Conservation (phyloP, 2,888 invertebrate species). For the Venustoraphidia nigricollis region DNA sequence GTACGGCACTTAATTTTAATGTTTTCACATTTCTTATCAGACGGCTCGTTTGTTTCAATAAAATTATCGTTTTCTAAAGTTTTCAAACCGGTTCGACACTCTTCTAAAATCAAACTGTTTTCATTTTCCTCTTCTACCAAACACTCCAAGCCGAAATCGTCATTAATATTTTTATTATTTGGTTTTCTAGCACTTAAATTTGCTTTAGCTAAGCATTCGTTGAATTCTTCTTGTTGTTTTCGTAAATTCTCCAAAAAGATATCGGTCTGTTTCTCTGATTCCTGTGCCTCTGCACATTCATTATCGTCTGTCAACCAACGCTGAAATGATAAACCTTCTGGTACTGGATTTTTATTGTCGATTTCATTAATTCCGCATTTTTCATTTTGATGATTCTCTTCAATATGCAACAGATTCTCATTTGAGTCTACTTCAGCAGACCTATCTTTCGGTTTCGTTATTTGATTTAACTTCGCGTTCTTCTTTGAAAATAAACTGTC, state of each 20-base stretch:
- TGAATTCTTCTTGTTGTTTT: constrained; percentile 11
- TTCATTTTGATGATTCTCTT: constrained; percentile 7
- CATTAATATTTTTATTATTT: background rate
- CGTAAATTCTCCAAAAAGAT: constrained; percentile 10
- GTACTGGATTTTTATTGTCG: too few species aligned
- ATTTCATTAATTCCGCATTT: too few species aligned
- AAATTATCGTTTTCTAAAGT: background rate
- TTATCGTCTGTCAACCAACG: constrained; percentile 14
- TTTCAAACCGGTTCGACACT: background rate
- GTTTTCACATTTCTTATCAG: background rate
- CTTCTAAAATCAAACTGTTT: too few species aligned
- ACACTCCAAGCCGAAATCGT: constrained; percentile 17
- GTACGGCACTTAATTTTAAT: too few species aligned
- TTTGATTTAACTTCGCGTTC: too few species aligned
- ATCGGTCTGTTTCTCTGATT: constrained; percentile 11
- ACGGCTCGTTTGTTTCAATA: background rate
- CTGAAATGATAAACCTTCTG: constrained; percentile 6
- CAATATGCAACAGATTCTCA: background rate
- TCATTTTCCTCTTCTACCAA: constrained; percentile 14
- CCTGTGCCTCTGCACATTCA: constrained; percentile 3
- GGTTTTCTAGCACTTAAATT: constrained; percentile 2
- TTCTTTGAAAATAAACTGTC: too few species aligned
- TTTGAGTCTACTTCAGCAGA: too few species aligned
- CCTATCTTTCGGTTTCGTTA: too few species aligned
- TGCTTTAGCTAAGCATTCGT: constrained; percentile 10